Base-by-base conservation (phyloP, 2,797 vertebrate species). In the Acanthis flammea region DNA sequence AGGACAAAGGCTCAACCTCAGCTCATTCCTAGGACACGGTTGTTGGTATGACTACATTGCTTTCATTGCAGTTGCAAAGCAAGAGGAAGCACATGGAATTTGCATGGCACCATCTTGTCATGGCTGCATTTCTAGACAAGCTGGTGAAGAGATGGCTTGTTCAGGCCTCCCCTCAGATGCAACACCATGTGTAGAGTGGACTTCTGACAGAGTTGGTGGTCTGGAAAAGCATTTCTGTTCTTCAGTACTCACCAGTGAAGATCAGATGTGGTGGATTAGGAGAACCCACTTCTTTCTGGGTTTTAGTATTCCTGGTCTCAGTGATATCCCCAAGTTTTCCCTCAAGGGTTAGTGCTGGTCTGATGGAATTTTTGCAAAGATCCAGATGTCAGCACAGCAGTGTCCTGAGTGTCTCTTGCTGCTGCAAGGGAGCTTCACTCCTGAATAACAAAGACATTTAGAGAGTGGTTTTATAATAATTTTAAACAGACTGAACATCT, bases 211-310 rank as follows among this genome's bases (percentile, higher is more conserved):
- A 1, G 35, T 37, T 1, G 57, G 27, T 87, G 23, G 22, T 57
- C 35, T 72, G 58, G 28, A n/a, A 24, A 75, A 65, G 8, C 27
- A 28, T 76, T 83, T 72, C 31, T 12, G 2, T 72, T 31, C 50
- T 83, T 71, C 21, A 60, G 0, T 45, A 47, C 41, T 35, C 19
- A 15, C 25, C 33, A 61, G 42, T 0, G 0, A 42, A 60, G 63
- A 68, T 51, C 17, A 33, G 45, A 19, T 72, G 12, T 4, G 2
- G 16, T 47, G 17, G 33, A 11, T 65, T 35, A 30, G 18, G 55
- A 80, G 10, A 9, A 12, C 61, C 27, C n/a, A 23, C 7, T 55
- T 77, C 22, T 55, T 77, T 11, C 57, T 45, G 35, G 5, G 12
- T 67, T 84, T 75, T 71, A 39, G 41, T 35, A 33, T 78, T 78